Percentiles rank a stretch among this genome's conserved stretches.
Conservation (phyloP, 92 coral and sea anemone genomes). For the Actinostola sp. region DNA sequence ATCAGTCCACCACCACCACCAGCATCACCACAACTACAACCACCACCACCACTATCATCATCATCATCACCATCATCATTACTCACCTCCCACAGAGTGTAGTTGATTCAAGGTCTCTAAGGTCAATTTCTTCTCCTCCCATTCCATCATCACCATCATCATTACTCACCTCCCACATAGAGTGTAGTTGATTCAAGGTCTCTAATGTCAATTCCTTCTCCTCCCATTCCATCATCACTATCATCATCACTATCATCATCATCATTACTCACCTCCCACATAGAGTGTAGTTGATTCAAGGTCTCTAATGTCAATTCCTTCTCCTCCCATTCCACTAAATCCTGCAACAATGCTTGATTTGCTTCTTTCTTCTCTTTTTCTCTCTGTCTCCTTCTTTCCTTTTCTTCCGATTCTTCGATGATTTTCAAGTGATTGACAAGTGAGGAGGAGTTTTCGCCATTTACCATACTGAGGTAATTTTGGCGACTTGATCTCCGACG, state of each 20-base stretch:
- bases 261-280: conserved; percentile 89
- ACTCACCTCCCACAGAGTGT: conserved; percentile 26
- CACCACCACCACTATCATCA: background rate
- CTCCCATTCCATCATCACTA: no score
- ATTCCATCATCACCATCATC: background rate
- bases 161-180: conserved; percentile 94
- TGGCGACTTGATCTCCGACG: conserved; percentile 76
- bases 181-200: conserved; percentile 66
- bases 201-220: no score
- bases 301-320: conserved; percentile 60
- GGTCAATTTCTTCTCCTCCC: no score
- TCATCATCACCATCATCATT: conserved; percentile 1
- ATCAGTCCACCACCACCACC: background rate
- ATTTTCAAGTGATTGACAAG: conserved; percentile 84
- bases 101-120: conserved; percentile 64
- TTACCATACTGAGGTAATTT: conserved; percentile 69
- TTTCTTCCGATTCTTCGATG: conserved; percentile 83
- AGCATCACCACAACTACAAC: background rate
- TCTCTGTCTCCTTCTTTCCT: conserved; percentile 78
- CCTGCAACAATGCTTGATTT: conserved; percentile 88
- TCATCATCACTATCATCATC: no score
- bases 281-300: conserved; percentile 73
- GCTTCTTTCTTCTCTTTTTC: conserved; percentile 97
- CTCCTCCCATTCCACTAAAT: conserved; percentile 91
- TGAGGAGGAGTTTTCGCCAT: conserved; percentile 76